Percentiles rank a stretch among this genome's conserved stretches.
These are phyloP conservation scores for Epizoanthus scotinus DNA, from an alignment of 92 coral and sea anemone species.

Conservation along the genomic window DNA sequence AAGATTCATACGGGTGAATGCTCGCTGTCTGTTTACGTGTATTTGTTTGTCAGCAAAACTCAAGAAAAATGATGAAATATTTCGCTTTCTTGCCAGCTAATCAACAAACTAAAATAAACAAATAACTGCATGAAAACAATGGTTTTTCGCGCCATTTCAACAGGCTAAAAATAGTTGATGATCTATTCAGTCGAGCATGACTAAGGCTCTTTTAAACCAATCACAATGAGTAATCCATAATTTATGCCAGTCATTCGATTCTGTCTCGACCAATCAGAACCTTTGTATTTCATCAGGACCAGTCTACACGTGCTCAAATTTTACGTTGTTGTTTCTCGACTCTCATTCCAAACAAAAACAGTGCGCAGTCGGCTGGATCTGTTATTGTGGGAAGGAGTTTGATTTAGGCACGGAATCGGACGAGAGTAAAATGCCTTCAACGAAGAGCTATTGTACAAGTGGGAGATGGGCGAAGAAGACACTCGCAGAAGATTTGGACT, in stretches of 20 bases:
- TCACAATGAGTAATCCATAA: conserved; percentile 43
- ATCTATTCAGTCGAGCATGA: conserved; percentile 65
- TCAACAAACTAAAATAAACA: conserved; percentile 4
- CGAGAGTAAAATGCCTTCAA: conserved; percentile 56
- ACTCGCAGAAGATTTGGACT: conserved; percentile 63
- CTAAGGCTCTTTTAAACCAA: conserved; percentile 58
- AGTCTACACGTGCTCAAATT: conserved; percentile 81
- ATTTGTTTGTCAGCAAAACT: no score
- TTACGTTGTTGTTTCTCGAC: conserved; percentile 25
- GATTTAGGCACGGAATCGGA: not conserved
- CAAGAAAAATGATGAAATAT: conserved; percentile 11
- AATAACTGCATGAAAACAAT: conserved; percentile 23
- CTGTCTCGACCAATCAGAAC: conserved; percentile 62
- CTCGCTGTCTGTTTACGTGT: no score
- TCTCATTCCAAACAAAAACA: conserved; percentile 42
- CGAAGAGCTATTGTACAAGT: conserved; percentile 70
- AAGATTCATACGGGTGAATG: no score
- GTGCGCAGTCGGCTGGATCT: not conserved
- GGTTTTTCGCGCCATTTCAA: conserved; percentile 37
- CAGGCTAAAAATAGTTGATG: conserved; percentile 58
- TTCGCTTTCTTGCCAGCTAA: not conserved
- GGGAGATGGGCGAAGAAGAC: conserved; percentile 68
- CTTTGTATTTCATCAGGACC: conserved; percentile 58
- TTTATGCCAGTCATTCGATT: conserved; percentile 58
- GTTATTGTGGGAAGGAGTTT: conserved; percentile 1